Conservation (phyloP, 2,113 vertebrate species). For the Anseranas semipalmata region DNA sequence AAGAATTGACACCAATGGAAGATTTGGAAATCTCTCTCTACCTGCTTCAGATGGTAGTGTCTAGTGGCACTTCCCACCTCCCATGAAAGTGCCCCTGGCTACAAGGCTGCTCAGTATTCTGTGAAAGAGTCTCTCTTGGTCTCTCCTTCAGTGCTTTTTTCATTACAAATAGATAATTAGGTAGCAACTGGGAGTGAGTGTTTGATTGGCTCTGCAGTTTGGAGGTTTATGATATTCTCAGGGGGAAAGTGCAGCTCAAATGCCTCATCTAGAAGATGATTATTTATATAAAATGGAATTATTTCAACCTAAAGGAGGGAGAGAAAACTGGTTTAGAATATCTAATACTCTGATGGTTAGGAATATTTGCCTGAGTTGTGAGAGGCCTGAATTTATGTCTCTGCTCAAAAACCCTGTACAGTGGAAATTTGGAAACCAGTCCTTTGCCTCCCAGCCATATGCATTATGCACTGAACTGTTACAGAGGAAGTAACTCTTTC, state of each 20-base stretch:
- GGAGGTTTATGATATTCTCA: background rate
- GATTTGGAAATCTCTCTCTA: background rate
- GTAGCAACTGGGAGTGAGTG: background rate
- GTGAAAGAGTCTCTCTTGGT: background rate
- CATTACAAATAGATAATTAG: conserved; percentile 1
- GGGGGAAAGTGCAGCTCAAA: background rate
- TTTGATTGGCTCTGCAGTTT: background rate
- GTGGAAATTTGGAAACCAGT: background rate
- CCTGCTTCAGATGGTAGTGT: background rate
- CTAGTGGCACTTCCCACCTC: background rate
- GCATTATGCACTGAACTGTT: background rate
- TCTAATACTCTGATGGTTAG: background rate
- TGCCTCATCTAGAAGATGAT: background rate
- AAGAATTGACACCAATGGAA: background rate
- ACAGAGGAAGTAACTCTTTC: background rate
- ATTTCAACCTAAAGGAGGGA: background rate
- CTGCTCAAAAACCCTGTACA: background rate
- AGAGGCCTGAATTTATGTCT: background rate
- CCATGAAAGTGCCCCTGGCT: background rate
- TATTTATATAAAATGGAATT: background rate
- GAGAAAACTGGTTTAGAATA: background rate
- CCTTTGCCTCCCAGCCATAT: background rate
- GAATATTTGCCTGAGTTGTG: background rate
- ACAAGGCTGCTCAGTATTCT: background rate
- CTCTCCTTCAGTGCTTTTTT: background rate